Evolutionary conservation across 1,140 invertebrate genomes (phyloP), one percentile per base, ranked within the genome.

Genomic region (Ditylenchus dipsaci): DNA sequence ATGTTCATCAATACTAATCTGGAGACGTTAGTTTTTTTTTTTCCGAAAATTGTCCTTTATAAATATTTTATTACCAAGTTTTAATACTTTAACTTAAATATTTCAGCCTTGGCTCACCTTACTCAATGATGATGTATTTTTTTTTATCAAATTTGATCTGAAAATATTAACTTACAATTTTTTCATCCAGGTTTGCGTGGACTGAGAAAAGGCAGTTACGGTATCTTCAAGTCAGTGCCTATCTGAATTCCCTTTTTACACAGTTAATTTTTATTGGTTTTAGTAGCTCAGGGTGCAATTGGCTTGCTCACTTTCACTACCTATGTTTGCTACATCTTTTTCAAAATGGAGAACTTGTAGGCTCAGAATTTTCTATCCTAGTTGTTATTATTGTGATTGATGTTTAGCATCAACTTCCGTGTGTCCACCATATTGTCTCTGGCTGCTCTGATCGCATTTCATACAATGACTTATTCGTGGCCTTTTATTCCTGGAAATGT

Each of bases 1-100:
- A 74, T 74, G 72, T 74, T 74, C 62, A 68, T 75, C 47, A 67
- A 74, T 49, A 76, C 71, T 9, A 74, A 74, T 56, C 53, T 74
- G 19, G 71, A 75, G 49, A 74, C 69, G 71, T 72, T 15, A n/a
- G 17, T 62, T 72, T 62, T 5, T 56, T n/a, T n/a, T 56, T 3
- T 56, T 3, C 53, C 53, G 9, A 23, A 9, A 56, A 13, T 13
- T 56, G 3, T 29, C 53, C 13, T 56, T 3, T 3, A 56, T 21
- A 47, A 47, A 15, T 47, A 29, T 56, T 56, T 56, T 56, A 3
- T 23, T 38, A 38, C 11, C 33, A 38, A 5, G 11, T 38, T 38
- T 38, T 38, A 5, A 38, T 11, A 38, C 3, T 38, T 38, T 5
- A 61, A 21, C n/a, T 21, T 30, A 61, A 61, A 61, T 21, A 13